Base-by-base conservation (phyloP, 2,797 vertebrate species). In the Sebastes minor region DNA sequence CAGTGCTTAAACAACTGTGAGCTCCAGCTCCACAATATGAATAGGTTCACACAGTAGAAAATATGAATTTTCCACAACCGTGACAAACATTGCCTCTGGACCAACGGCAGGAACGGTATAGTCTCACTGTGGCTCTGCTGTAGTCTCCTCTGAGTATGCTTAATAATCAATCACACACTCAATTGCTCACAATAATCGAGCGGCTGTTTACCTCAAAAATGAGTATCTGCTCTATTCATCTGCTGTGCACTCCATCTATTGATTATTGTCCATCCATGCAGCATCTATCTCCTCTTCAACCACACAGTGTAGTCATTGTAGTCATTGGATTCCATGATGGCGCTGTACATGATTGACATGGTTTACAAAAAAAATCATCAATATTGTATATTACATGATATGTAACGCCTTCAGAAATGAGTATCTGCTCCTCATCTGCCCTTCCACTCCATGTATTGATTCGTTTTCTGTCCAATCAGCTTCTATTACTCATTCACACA, bases 81-180 rank as follows among this genome's bases (percentile, higher is more conserved):
- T 32, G 49, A 53, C 46, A 81, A 81, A 78, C 69, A 71, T 71
- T 55, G 80, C 71, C 53, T 74, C 49, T 35, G 59, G 76, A 83
- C 74, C 78, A 70, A 72, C 67, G 80, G 83, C 86, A 76, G 23
- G 42, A 25, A 67, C 56, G 46, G 55, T 56, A 53, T 13, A 11
- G 25, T 67, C 56, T 74, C 57, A 46, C 27, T 63, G 69, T 66
- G 71, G 68, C 53, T 76, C 6, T 62, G n/a, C 4, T 62, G n/a
- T 46, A 57, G 67, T 78, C 53, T 82, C 77, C 84, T 88, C 80
- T 68, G 85, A 81, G 76, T 76, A 52, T 46, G 69, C 71, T 82
- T 83, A 84, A 85, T 90, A 91, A 93, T 88, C 81, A 81, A 91
- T 94, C 89, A 87, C 85, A 87, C 88, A 91, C 89, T 91, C 90